Evolutionary conservation across 2,113 vertebrate species (phyloP), one percentile per base, ranked within the genome.

Genomic region (Thomomys bottae): DNA sequence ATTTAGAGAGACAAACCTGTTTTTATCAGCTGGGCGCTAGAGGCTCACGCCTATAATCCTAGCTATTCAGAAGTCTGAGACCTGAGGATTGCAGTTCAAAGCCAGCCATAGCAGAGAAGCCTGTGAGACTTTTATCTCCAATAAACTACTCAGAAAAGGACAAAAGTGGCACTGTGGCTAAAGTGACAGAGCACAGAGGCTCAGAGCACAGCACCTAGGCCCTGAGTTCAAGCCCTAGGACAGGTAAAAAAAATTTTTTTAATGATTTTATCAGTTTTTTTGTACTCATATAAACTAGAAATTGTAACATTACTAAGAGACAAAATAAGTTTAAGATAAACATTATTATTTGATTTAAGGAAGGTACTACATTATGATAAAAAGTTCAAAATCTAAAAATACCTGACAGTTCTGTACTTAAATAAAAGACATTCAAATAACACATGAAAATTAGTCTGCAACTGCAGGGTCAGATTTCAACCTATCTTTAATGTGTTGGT

Each of bases 301-400:
- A 17, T 34, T 89, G n/a, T 23, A 78, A 17, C 75, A 84, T 86
- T 72, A 77, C 23, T 20, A 54, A 54, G 20, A 84, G 45, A 61
- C 49, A 81, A 80, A 92, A 64, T 45, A 75, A 14, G 30, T 80
- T 68, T 88, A 95, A 75, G 89, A 72, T 8, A 88, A 79, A 78
- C 66, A 78, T 4, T 34, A 81, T 84, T 87, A 78, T 61, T 64
- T 87, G 45, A 57, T 68, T 90, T 91, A 88, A 88, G 28, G 49
- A 54, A 54, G 49, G 49, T 54, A 54, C 49, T 54, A 54, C 49
- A 54, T 54, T 54, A 54, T 54, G 49, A 92, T n/a, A 49, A 80
- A 90, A 90, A 10, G 32, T 66, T 85, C 40, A 71, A 64, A 15
- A 70, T 18, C 40, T 24, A 12, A 76, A 23, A 57, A 61, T 21